Evolutionary conservation across 2,797 vertebrate genomes (phyloP).

Genomic region (Pipistrellus kuhlii): DNA sequence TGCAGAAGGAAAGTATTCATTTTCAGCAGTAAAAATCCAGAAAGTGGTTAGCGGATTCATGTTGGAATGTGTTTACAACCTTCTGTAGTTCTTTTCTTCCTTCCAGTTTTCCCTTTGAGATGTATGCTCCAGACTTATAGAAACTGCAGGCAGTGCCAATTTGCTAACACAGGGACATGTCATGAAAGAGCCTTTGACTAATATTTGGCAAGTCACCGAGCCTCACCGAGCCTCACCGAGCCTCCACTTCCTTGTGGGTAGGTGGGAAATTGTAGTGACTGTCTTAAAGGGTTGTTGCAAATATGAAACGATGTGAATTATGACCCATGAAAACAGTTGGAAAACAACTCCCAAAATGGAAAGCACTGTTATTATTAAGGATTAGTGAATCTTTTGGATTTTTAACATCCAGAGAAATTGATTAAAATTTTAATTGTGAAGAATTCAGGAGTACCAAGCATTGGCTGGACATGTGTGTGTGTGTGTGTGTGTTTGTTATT

Average conservation of each 20-base stretch:
- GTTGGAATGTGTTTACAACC: conserved; percentile 69
- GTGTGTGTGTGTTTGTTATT: background rate
- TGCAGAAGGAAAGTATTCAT: conserved; percentile 81
- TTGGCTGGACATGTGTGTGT: background rate
- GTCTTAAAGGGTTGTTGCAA: background rate
- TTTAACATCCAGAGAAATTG: background rate
- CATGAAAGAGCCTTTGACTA: background rate
- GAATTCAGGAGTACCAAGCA: background rate
- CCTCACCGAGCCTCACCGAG: background rate
- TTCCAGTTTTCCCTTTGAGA: background rate
- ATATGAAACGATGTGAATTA: background rate
- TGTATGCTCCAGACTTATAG: background rate
- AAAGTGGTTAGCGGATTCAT: conserved; percentile 42
- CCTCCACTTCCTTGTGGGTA: rapidly evolving
- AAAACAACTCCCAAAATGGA: background rate
- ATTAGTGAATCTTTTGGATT: background rate
- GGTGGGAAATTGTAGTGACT: background rate
- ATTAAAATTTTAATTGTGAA: background rate
- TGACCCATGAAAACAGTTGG: background rate
- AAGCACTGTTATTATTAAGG: background rate
- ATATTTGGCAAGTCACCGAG: background rate
- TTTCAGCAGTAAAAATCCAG: conserved; percentile 69
- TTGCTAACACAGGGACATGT: background rate
- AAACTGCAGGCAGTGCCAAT: background rate
- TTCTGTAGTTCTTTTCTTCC: background rate